Conservation (phyloP, 2,113 vertebrate genomes). For the Myiopsitta monachus region DNA sequence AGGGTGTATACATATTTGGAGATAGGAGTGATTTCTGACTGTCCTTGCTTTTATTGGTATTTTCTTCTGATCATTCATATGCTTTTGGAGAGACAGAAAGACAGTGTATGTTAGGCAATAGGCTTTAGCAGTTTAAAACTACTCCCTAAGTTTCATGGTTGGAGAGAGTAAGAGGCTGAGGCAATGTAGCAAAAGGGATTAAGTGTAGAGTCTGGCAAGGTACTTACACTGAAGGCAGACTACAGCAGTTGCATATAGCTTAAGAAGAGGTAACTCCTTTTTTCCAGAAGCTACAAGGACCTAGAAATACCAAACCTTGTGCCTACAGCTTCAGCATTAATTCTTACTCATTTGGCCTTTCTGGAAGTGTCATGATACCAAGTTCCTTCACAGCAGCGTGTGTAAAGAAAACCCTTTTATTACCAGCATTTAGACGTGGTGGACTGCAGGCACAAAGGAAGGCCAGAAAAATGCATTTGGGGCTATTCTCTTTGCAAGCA, state of each 20-base stretch:
- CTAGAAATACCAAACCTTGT: neutral
- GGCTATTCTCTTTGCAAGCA: neutral
- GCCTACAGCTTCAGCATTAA: neutral
- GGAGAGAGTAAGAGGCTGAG: neutral
- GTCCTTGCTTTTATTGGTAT: neutral
- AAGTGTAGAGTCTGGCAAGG: neutral
- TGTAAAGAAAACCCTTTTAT: neutral
- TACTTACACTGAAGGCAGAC: neutral
- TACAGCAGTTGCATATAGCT: neutral
- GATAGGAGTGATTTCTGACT: neutral
- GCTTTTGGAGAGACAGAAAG: neutral
- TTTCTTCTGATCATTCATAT: neutral
- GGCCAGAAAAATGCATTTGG: neutral
- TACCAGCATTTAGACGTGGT: neutral
- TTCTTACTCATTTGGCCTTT: neutral
- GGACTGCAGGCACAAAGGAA: neutral
- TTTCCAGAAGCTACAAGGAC: neutral
- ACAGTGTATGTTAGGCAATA: neutral
- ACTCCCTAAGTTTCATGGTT: neutral
- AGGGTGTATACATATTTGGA: neutral
- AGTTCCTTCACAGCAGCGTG: neutral
- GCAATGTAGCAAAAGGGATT: neutral
- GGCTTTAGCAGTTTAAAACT: neutral
- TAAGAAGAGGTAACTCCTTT: neutral
- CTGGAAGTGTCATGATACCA: neutral